Evolutionary conservation across 2,888 invertebrate species (phyloP).

Genomic region (Agrenia bidenticulata): DNA sequence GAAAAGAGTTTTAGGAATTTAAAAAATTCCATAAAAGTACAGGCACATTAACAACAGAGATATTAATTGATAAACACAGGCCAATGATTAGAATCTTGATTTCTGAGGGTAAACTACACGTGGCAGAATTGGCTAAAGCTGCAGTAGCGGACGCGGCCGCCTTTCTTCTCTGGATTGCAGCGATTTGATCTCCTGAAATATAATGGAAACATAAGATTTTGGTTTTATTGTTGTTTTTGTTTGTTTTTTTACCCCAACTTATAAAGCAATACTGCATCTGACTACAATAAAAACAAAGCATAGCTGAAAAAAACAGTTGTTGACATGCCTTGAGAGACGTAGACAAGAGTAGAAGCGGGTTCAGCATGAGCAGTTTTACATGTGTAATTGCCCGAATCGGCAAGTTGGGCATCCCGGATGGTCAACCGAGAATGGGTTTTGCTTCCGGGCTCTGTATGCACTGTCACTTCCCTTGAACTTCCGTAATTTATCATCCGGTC

Average conservation of each 20-base stretch:
- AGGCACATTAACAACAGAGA: slow-evolving; percentile 24
- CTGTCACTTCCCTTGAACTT: slow-evolving; percentile 55
- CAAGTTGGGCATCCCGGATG: slow-evolving; percentile 77
- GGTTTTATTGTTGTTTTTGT: too few species aligned
- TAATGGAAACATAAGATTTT: too few species aligned
- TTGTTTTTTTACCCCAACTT: too few species aligned
- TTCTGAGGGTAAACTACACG: neutral
- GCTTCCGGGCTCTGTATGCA: slow-evolving; percentile 79
- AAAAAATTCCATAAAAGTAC: slow-evolving; percentile 7
- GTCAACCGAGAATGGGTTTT: slow-evolving; percentile 82
- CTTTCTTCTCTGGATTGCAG: slow-evolving; percentile 81
- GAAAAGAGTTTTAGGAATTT: too few species aligned
- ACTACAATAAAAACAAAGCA: too few species aligned
- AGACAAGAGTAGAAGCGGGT: slow-evolving; percentile 84
- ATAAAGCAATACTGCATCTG: too few species aligned
- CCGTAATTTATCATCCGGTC: slow-evolving; percentile 90
- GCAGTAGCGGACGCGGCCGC: slow-evolving; percentile 54
- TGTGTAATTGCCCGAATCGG: slow-evolving; percentile 88
- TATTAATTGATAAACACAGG: slow-evolving; percentile 8
- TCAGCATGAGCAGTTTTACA: slow-evolving; percentile 87
- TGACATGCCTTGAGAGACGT: slow-evolving; percentile 80
- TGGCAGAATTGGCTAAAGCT: neutral
- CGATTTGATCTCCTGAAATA: slow-evolving; percentile 80
- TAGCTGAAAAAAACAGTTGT: neutral
- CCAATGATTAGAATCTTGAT: neutral